Evolutionary conservation across 2,888 invertebrate genomes (phyloP).

Genomic region (Morpho deidamia): DNA sequence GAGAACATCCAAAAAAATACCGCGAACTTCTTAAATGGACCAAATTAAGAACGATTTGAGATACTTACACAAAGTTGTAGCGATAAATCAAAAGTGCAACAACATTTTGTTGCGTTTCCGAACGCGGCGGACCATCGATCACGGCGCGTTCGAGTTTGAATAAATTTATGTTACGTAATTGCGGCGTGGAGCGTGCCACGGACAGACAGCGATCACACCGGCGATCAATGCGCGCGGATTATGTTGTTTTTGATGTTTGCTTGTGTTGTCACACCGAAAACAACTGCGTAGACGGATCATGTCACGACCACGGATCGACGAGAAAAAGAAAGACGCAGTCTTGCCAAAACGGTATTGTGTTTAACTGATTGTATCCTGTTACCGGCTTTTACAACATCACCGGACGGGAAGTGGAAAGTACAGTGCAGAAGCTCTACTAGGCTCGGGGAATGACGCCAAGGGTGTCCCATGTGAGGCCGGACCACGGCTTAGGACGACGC

Average conservation of each 20-base stretch:
- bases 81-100: conserved; percentile 58
- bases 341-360: no score
- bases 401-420: no score
- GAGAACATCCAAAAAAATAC: background rate
- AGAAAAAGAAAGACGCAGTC: no score
- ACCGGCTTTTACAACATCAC: no score
- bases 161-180: conserved; percentile 70
- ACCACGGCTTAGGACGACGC: no score
- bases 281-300: no score
- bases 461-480: no score
- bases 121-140: conserved; percentile 60
- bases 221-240: conserved; percentile 35
- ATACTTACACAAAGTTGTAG: conserved; percentile 23
- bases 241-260: conserved; percentile 36
- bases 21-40: conserved; percentile 1
- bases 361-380: no score
- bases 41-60: conserved; percentile 24
- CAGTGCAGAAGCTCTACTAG: no score
- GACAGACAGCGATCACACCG: conserved; percentile 24
- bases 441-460: no score
- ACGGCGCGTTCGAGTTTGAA: conserved; percentile 53
- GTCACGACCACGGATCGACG: no score
- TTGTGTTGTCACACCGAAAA: no score
- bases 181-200: conserved; percentile 41
- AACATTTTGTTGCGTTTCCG: conserved; percentile 53